Percentiles rank a stretch among this genome's conserved stretches.
phyloP scores from a whole-genome alignment of 1,140 invertebrate genomes.

The Drosophila pandora region DNA sequence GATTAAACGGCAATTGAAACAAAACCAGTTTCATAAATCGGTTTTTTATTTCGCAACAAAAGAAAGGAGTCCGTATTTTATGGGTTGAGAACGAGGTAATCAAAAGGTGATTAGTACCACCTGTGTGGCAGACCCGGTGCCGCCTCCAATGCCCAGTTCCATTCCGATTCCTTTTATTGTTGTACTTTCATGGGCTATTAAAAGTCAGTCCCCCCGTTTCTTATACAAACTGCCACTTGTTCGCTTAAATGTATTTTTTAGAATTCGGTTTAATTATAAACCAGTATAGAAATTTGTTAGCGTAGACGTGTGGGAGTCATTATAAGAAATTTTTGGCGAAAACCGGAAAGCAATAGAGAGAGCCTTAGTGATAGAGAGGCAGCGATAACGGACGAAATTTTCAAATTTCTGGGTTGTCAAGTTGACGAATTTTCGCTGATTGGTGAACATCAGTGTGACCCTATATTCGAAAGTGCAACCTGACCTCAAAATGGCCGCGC shows the following conservation, averaged over 20 bases:
- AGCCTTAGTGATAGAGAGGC: background rate
- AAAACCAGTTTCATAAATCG: conserved; percentile 49
- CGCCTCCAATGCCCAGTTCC: conserved; percentile 23
- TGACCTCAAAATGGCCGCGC: background rate
- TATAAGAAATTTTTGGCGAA: conserved; percentile 36
- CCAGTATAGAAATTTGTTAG: conserved; percentile 25
- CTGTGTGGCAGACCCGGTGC: conserved; percentile 13
- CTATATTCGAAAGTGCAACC: background rate
- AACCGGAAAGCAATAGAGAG: conserved; percentile 7
- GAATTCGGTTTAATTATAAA: conserved; percentile 56
- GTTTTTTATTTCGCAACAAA: conserved; percentile 12
- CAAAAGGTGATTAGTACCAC: conserved; percentile 60
- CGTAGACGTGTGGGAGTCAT: conserved; percentile 23
- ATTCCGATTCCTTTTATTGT: no score
- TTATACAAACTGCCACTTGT: conserved; percentile 43
- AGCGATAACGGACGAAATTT: background rate
- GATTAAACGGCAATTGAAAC: conserved; percentile 42
- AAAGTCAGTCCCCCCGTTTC: conserved; percentile 22
- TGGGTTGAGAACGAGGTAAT: conserved; percentile 60
- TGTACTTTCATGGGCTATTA: conserved; percentile 25
- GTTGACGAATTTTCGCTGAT: background rate
- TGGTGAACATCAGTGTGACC: background rate
- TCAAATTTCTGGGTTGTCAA: conserved; percentile 32
- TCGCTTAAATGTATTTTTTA: conserved; percentile 7
- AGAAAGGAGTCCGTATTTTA: conserved; percentile 37